Evolutionary conservation across 2,888 invertebrate species (phyloP).

Genomic region (Pristionchus maxplancki): DNA sequence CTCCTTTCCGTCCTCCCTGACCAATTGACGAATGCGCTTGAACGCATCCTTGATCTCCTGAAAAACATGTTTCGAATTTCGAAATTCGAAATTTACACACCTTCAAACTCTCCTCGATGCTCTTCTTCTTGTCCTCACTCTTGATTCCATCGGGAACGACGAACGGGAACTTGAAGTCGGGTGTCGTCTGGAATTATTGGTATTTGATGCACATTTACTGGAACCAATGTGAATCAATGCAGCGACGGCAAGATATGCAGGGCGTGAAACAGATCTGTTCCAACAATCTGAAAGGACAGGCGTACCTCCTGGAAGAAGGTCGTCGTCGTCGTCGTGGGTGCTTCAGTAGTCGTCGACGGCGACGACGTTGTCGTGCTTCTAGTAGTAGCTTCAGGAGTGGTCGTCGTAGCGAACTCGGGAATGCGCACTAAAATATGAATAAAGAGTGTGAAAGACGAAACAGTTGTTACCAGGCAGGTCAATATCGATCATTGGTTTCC

Average conservation of each 20-base stretch:
- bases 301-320: no score
- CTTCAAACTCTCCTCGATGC: constrained; percentile 48
- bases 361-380: background rate
- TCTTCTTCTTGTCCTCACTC: constrained; percentile 21
- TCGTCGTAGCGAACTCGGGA: constrained; percentile 16
- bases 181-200: background rate
- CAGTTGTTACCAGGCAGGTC: background rate
- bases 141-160: background rate
- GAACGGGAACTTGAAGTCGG: constrained; percentile 36
- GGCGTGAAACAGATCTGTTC: no score
- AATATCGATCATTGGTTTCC: background rate
- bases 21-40: constrained; percentile 37
- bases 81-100: background rate
- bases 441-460: background rate
- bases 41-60: constrained; percentile 49
- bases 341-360: background rate
- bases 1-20: constrained; percentile 30
- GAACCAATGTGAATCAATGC: no score
- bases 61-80: background rate
- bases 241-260: no score
- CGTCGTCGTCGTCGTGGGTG: background rate
- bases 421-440: background rate
- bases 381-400: background rate
- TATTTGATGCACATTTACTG: background rate
- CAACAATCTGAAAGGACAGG: no score